Evolutionary conservation across 2,797 vertebrate genomes (phyloP).

Genomic region (Gallinago nigripennis): DNA sequence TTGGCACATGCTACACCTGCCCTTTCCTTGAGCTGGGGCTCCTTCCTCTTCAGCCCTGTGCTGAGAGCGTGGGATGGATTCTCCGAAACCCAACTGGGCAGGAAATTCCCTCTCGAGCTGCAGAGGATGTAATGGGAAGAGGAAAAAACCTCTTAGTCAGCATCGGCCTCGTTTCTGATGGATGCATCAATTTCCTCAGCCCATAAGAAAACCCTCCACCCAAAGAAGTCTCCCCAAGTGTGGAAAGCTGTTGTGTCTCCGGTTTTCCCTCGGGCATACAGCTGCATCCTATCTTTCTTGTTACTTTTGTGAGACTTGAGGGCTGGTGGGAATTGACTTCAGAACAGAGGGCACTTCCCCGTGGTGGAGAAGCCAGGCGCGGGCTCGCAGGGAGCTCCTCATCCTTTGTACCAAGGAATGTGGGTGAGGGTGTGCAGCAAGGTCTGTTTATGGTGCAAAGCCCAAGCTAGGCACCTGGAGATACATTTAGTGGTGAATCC

Average conservation of each 20-base stretch:
- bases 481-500: neutral
- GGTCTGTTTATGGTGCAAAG: neutral
- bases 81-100: neutral
- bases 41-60: neutral
- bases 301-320: neutral
- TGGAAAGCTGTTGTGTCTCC: neutral
- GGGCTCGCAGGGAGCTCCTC: neutral
- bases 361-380: fast-evolving
- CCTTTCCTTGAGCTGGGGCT: neutral
- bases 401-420: neutral
- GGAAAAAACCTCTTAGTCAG: slow-evolving; percentile 60
- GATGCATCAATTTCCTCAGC: slow-evolving; percentile 41
- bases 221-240: neutral
- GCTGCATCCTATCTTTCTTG: slow-evolving; percentile 37
- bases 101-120: slow-evolving; percentile 39
- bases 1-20: neutral
- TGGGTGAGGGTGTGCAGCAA: neutral
- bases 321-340: neutral
- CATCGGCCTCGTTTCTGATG: slow-evolving; percentile 21
- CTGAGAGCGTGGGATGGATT: neutral
- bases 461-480: neutral
- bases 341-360: neutral
- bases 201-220: slow-evolving; percentile 15
- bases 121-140: slow-evolving; percentile 34
- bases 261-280: neutral